Base-by-base conservation (phyloP, 2,888 invertebrate genomes). In the Sphaerophoria rueppellii region DNA sequence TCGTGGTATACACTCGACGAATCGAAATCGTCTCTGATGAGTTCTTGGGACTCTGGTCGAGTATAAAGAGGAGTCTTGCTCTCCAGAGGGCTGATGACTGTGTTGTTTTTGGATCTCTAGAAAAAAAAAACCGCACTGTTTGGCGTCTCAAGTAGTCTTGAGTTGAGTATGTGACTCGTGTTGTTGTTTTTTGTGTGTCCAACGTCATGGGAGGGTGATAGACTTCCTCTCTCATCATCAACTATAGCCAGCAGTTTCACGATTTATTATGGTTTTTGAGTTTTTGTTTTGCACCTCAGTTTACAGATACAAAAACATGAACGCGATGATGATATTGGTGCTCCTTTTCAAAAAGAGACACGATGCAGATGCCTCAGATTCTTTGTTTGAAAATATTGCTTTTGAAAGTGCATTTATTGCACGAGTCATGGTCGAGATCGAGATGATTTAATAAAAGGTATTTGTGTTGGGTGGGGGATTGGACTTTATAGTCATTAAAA, bases 11-110 rank as follows among this genome's bases (percentile, higher is more conserved):
- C 24, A 24, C 60, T 60, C 43, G 43, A 43, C 43, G 43, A 43
- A 60, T 60, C 24, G 43, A 60, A 60, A 60, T 43, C 40, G 43
- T 52, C 57, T 48, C 48, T 37, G 69, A 32, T 37, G 58, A 35
- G 34, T 54, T 50, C 65, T 65, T 48, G 48, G 34, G 60, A 65
- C 65, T 65, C 65, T 65, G 69, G 72, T 77, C 32, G 43, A 11
- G 43, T 43, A 40, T 74, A 48, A 65, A 40, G 43, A 77, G 70
- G 46, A 24, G 24, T 24, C 24, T 24, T 61, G 46, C 48, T 12
- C 46, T 72, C 55, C 57, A 74, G 24, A 24, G 74, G 78, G 82
- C 60, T 60, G 60, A 43, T 74, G 82, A 60, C 71, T 82, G 74
- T 58, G 60, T 50, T 9, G 11, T 11, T 40, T 60, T 65, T 35